Evolutionary conservation across 2,113 vertebrate species (phyloP).

Genomic region (Amphilophus citrinellus): DNA sequence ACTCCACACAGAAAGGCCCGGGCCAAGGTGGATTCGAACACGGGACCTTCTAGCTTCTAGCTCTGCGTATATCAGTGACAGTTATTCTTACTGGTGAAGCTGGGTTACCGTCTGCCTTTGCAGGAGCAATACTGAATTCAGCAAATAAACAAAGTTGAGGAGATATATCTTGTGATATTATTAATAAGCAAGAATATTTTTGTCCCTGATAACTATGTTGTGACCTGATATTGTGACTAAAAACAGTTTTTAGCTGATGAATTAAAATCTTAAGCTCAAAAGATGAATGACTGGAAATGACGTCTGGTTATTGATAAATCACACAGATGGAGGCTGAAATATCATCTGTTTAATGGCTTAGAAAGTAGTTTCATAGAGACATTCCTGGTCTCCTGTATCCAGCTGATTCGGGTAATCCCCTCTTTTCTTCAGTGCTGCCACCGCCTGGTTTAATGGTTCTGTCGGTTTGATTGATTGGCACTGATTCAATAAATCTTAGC

Average conservation of each 20-base stretch:
- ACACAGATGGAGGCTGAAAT: no score
- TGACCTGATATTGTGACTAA: neutral
- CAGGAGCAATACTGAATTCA: no score
- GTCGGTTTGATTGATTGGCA: fast-evolving
- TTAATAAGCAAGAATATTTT: neutral
- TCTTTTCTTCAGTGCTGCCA: neutral
- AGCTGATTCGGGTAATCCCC: no score
- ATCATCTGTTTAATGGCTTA: no score
- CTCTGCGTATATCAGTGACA: no score
- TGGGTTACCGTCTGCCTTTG: no score
- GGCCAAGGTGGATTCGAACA: no score
- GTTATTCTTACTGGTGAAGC: no score
- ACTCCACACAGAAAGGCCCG: no score
- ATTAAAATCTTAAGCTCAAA: neutral
- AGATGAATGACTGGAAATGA: neutral
- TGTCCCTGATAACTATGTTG: neutral
- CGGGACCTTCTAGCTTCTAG: no score
- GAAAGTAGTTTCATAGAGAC: no score
- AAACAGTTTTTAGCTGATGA: neutral
- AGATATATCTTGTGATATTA: fast-evolving
- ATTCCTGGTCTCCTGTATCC: no score
- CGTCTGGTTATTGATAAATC: neutral
- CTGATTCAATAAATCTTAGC: neutral
- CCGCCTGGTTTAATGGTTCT: neutral
- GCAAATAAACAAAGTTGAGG: fast-evolving